Evolutionary conservation across 1,140 invertebrate species (phyloP).

Genomic region (Drosophila murphyi): DNA sequence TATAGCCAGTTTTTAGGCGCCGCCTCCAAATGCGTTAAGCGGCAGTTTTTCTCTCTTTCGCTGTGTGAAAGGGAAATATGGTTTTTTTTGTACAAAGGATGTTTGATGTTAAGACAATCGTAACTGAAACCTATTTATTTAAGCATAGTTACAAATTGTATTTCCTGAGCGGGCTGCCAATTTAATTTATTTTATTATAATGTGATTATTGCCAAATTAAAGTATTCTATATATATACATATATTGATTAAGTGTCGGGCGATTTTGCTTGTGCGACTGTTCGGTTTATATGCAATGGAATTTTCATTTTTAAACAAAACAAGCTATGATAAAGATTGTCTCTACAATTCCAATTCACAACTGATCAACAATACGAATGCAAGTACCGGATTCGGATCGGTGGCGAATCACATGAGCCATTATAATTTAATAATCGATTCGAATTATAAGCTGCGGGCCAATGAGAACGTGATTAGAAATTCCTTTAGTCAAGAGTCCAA

Average conservation of each 20-base stretch:
- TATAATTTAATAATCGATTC: conserved; percentile 72
- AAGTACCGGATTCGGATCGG: conserved; percentile 46
- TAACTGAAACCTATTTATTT: conserved; percentile 77
- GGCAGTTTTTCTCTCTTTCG: conserved; percentile 69
- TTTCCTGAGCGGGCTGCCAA: conserved; percentile 50
- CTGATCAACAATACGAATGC: conserved; percentile 53
- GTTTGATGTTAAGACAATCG: conserved; percentile 61
- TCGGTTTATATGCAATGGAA: conserved; percentile 62
- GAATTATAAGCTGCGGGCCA: conserved; percentile 64
- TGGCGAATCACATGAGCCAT: conserved; percentile 68
- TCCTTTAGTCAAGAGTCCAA: conserved; percentile 69
- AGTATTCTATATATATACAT: conserved; percentile 24
- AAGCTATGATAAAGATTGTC: conserved; percentile 72
- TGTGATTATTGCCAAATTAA: conserved; percentile 55
- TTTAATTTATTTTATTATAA: conserved; percentile 60
- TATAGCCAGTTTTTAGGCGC: conserved; percentile 49
- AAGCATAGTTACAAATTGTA: conserved; percentile 72
- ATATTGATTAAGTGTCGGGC: conserved; percentile 39
- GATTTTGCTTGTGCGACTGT: conserved; percentile 10
- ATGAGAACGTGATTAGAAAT: conserved; percentile 64
- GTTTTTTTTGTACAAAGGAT: conserved; percentile 69
- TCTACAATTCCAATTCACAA: conserved; percentile 58
- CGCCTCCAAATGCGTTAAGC: conserved; percentile 63
- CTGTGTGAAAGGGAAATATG: conserved; percentile 59
- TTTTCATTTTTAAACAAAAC: conserved; percentile 74